These are phyloP conservation scores for Hetaerina titia DNA, from an alignment of 2,888 invertebrate species.

Conservation along the genomic window DNA sequence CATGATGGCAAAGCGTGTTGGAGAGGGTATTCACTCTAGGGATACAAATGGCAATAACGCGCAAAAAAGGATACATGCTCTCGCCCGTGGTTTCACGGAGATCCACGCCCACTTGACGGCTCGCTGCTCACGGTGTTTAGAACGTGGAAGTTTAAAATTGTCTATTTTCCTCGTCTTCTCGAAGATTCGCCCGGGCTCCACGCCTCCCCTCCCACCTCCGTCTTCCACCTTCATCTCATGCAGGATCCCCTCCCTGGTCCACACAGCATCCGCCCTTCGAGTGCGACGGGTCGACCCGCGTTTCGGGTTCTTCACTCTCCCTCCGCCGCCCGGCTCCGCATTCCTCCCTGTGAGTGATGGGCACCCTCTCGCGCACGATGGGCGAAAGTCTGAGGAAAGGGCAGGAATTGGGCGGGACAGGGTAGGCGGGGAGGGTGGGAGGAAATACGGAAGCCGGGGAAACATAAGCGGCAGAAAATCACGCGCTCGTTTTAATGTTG, in stretches of 20 bases:
- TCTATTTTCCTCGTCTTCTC: too few species aligned
- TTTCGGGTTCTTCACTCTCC: background rate
- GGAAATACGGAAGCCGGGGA: background rate
- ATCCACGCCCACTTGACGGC: too few species aligned
- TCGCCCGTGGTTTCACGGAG: too few species aligned
- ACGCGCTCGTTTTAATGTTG: background rate
- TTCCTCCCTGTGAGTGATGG: slow-evolving; percentile 36
- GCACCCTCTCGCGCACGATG: background rate
- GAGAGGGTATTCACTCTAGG: too few species aligned
- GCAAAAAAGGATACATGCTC: too few species aligned
- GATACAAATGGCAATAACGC: too few species aligned
- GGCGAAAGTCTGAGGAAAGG: slow-evolving; percentile 50
- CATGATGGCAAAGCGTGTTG: too few species aligned
- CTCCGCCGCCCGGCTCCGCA: background rate
- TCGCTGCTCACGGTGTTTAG: too few species aligned
- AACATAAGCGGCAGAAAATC: background rate
- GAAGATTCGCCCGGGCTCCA: background rate
- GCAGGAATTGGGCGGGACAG: background rate
- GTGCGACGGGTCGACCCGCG: slow-evolving; percentile 30
- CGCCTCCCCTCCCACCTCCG: background rate
- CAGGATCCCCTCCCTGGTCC: background rate
- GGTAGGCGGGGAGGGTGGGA: background rate
- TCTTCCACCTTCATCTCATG: background rate
- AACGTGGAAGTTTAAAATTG: too few species aligned
- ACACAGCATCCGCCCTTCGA: background rate